These are phyloP conservation scores for Myathropa florea DNA, from an alignment of 2,888 invertebrate species.

Conservation along the genomic window DNA sequence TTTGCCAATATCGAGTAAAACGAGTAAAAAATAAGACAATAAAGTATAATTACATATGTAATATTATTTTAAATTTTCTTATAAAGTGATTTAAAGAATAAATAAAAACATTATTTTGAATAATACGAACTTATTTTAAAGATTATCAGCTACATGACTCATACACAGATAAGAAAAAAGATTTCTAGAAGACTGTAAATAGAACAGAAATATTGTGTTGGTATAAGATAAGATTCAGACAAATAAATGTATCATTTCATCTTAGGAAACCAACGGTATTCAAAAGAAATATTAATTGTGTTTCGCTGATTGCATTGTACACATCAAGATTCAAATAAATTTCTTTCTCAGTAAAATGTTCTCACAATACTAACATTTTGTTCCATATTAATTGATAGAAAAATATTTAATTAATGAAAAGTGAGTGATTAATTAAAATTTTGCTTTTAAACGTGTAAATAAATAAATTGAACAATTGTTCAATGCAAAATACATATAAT, in stretches of 20 bases:
- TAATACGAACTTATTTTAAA: not conserved
- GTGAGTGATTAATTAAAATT: too few relatives aligned
- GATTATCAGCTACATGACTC: constrained; percentile 20
- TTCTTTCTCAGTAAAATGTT: not conserved
- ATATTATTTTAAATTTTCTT: not conserved
- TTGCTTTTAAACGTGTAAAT: too few relatives aligned
- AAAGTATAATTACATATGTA: too few relatives aligned
- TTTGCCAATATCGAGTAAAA: not conserved
- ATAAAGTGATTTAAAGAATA: not conserved
- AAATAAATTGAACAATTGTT: too few relatives aligned
- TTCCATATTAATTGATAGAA: too few relatives aligned
- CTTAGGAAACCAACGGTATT: not conserved
- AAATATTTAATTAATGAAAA: too few relatives aligned
- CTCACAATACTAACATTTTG: not conserved
- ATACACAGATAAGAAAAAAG: constrained; percentile 12
- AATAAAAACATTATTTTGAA: not conserved
- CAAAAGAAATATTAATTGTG: constrained; percentile 3
- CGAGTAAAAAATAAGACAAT: not conserved
- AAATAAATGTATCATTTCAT: constrained; percentile 16
- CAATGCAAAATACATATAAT: too few relatives aligned
- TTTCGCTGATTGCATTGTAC: constrained; percentile 3
- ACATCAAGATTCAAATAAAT: not conserved
- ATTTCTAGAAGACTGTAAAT: constrained; percentile 16
- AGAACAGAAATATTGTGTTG: constrained; percentile 13
- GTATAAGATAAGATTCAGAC: constrained; percentile 34